Evolutionary conservation across 1,140 invertebrate species (phyloP).

Genomic region (Psilanteris sp.): DNA sequence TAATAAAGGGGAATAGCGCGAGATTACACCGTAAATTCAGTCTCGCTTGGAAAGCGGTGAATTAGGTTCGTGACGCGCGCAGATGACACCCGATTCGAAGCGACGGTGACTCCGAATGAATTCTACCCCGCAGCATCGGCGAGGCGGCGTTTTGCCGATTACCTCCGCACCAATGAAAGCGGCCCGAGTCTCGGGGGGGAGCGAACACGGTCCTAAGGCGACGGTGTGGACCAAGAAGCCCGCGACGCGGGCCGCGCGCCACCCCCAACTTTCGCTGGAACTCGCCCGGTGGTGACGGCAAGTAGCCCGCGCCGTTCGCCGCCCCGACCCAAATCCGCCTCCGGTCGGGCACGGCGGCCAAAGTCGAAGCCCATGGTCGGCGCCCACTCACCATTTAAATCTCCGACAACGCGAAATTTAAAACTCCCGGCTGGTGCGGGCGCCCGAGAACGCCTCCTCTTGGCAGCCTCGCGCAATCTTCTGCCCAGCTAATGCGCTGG

Average conservation of each 20-base stretch:
- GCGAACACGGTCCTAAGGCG: no score
- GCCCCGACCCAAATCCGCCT: neutral
- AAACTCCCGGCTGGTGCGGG: constrained; percentile 63
- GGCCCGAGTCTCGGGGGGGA: no score
- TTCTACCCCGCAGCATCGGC: no score
- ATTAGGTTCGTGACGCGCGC: no score
- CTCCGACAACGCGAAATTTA: constrained; percentile 68
- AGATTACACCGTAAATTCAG: no score
- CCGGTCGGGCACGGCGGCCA: neutral
- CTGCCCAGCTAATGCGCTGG: constrained; percentile 17
- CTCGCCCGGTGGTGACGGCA: neutral
- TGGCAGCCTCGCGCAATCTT: constrained; percentile 13
- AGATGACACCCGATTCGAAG: no score
- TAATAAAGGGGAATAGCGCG: no score
- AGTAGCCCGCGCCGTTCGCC: neutral
- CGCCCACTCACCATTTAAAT: constrained; percentile 74
- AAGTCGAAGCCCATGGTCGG: neutral
- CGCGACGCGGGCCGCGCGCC: neutral
- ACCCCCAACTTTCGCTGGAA: constrained; percentile 4
- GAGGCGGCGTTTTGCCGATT: no score
- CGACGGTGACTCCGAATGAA: no score
- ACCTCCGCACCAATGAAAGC: no score
- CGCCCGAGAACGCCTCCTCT: constrained; percentile 61
- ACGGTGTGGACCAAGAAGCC: no score
- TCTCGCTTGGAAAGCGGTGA: no score